Evolutionary conservation across 92 coral and sea anemone species (phyloP).

Genomic region (Palythoa caribaeorum): DNA sequence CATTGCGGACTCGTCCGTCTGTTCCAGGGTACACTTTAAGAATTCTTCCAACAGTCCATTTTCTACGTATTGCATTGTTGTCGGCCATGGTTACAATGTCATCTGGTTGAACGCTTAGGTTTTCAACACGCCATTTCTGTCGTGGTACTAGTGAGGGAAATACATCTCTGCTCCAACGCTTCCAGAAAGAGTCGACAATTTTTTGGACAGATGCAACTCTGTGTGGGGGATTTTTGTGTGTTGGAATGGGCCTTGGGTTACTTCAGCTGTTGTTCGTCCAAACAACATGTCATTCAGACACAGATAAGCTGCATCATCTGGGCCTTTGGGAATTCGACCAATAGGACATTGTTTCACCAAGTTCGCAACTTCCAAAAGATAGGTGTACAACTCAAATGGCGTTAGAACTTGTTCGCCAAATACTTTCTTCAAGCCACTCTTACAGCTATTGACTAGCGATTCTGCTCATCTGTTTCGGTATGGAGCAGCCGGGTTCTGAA

Average conservation of each 20-base stretch:
- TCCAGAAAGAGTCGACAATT: too few relatives aligned
- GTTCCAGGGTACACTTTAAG: too few relatives aligned
- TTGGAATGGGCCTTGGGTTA: slow-evolving; percentile 77
- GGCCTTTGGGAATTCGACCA: slow-evolving; percentile 66
- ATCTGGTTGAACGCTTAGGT: too few relatives aligned
- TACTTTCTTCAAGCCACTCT: background rate
- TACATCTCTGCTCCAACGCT: too few relatives aligned
- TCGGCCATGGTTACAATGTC: too few relatives aligned
- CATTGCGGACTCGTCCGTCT: too few relatives aligned
- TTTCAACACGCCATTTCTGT: too few relatives aligned
- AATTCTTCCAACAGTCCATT: background rate
- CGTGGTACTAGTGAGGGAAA: too few relatives aligned
- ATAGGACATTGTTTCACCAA: slow-evolving; percentile 74
- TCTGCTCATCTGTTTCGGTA: slow-evolving; percentile 4
- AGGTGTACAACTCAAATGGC: background rate
- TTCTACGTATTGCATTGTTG: too few relatives aligned
- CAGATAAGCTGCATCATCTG: slow-evolving; percentile 62
- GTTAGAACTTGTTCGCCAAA: slow-evolving; percentile 52
- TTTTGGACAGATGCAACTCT: too few relatives aligned
- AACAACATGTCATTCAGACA: slow-evolving; percentile 65
- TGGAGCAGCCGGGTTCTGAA: slow-evolving; percentile 69
- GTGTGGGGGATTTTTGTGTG: slow-evolving; percentile 38
- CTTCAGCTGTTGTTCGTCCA: slow-evolving; percentile 67
- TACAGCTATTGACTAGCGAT: background rate
- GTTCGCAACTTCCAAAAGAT: slow-evolving; percentile 59